phyloP scores from a whole-genome alignment of 2,797 vertebrate species.

The Geotrypetes seraphini region DNA sequence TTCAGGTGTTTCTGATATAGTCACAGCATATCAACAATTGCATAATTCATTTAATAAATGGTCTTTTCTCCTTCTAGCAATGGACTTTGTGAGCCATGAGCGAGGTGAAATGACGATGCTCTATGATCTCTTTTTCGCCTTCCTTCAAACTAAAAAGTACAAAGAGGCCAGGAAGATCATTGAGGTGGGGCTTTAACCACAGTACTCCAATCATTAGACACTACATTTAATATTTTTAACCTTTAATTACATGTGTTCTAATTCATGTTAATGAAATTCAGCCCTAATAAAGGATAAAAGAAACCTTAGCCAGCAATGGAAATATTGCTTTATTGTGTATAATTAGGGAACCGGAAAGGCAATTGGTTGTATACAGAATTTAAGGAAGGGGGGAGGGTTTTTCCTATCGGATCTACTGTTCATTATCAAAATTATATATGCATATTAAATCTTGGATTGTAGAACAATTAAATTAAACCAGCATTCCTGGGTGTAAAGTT shows the following conservation, averaged over 20 bases:
- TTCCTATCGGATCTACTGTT: constrained; percentile 43
- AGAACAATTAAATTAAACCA: constrained; percentile 66
- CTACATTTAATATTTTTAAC: constrained; percentile 54
- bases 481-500: constrained; percentile 67
- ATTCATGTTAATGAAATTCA: constrained; percentile 55
- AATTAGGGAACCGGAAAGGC: constrained; percentile 48
- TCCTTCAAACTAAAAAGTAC: constrained; percentile 80
- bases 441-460: constrained; percentile 63
- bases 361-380: constrained; percentile 39
- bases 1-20: not conserved
- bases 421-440: constrained; percentile 61
- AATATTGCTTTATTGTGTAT: constrained; percentile 34
- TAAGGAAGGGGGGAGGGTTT: too few species aligned
- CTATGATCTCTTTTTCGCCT: constrained; percentile 87
- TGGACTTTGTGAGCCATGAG: constrained; percentile 77
- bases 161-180: constrained; percentile 88
- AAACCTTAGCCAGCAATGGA: constrained; percentile 5
- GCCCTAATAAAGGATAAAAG: constrained; percentile 20
- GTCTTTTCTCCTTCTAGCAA: constrained; percentile 48
- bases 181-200: constrained; percentile 66
- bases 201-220: constrained; percentile 44
- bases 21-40: too few species aligned
- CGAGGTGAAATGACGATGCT: constrained; percentile 86
- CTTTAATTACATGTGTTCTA: constrained; percentile 55
- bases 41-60: constrained; percentile 1